A percentile compares a stretch with the other conserved stretches of the same genome.
These are phyloP conservation scores for Selene dorsalis DNA, from an alignment of 2,797 vertebrate species.

Conservation along the genomic window DNA sequence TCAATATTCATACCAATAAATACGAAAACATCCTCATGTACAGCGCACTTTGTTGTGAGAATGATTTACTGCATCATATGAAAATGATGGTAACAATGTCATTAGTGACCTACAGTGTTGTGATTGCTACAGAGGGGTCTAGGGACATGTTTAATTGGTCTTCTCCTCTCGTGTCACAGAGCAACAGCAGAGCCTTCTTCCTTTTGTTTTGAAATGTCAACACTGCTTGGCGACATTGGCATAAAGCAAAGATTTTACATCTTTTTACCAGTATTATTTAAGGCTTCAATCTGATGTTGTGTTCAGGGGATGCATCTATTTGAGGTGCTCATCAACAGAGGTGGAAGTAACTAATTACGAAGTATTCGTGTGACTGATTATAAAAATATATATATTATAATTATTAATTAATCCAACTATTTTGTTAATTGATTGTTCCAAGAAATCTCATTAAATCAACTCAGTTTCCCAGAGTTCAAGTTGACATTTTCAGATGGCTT, in stretches of 20 bases:
- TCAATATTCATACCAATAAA: constrained; percentile 6
- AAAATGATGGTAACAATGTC: not conserved
- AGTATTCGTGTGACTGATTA: too few species aligned
- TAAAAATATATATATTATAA: not conserved
- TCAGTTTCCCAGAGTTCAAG: too few species aligned
- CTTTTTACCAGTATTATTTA: not conserved
- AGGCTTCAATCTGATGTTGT: not conserved
- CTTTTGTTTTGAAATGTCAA: not conserved
- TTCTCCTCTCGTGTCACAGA: constrained; percentile 4
- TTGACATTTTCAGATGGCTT: not conserved
- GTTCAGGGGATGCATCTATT: not conserved
- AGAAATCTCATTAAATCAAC: not conserved
- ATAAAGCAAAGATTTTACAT: not conserved
- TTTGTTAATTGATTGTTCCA: not conserved
- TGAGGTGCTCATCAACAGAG: not conserved
- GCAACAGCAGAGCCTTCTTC: not conserved
- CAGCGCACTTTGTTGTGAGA: not conserved
- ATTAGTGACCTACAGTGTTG: constrained; percentile 5
- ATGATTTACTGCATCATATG: constrained; percentile 18
- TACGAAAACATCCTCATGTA: not conserved
- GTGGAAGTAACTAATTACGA: too few species aligned
- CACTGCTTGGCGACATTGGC: not conserved
- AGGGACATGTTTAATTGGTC: not conserved
- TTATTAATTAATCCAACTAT: not conserved
- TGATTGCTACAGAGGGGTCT: constrained; percentile 7